Conservation (phyloP, 2,888 invertebrate species). For the Strigamia maritima region DNA sequence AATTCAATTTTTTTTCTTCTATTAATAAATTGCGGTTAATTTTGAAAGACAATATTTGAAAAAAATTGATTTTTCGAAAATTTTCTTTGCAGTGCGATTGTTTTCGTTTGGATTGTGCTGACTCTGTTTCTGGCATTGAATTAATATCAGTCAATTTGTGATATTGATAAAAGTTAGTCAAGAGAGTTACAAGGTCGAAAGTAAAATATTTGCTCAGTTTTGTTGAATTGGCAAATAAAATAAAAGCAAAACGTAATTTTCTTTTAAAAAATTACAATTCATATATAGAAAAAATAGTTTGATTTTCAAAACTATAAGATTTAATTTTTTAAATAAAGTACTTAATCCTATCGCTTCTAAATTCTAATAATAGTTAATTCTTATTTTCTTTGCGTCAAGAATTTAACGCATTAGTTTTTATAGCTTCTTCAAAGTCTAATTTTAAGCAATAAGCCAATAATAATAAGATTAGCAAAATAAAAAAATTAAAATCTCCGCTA, state of each 20-base stretch:
- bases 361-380: neutral
- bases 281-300: no score
- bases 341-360: neutral
- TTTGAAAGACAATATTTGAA: conserved; percentile 1
- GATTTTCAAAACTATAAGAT: no score
- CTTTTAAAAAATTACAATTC: no score
- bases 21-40: neutral
- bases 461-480: no score
- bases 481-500: no score
- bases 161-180: neutral
- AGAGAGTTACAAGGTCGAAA: no score
- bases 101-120: neutral
- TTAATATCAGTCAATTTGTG: conserved; percentile 15
- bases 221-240: no score
- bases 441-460: neutral
- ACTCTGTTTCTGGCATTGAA: conserved; percentile 20
- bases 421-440: neutral
- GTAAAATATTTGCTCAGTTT: no score
- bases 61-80: neutral
- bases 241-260: no score
- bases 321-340: no score
- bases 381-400: neutral
- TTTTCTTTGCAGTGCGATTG: neutral
- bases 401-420: neutral
- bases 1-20: neutral